Conservation (phyloP, 2,113 vertebrate species). For the Hyperopisus bebe region DNA sequence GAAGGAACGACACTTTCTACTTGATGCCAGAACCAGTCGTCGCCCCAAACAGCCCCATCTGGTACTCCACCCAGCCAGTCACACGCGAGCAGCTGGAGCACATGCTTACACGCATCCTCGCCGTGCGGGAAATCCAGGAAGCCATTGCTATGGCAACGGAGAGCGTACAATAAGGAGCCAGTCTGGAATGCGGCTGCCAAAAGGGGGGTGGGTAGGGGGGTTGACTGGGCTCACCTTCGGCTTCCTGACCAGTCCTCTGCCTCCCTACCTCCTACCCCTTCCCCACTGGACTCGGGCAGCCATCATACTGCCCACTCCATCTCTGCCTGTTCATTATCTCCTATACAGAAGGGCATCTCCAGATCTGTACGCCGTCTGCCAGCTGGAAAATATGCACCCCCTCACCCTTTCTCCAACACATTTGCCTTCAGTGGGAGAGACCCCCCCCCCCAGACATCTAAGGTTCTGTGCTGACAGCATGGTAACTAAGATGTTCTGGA, state of each 20-base stretch:
- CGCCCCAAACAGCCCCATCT: slow-evolving; percentile 97
- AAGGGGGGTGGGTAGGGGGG: neutral
- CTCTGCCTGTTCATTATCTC: neutral
- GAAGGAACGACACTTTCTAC: slow-evolving; percentile 96
- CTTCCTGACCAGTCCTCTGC: neutral
- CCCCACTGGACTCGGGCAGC: neutral
- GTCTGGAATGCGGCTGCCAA: neutral
- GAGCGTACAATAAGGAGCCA: slow-evolving; percentile 62
- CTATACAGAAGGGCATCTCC: too few relatives aligned
- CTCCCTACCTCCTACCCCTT: neutral
- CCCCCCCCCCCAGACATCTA: neutral
- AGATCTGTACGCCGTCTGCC: too few relatives aligned
- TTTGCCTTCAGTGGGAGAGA: neutral
- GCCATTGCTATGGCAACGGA: slow-evolving; percentile 70
- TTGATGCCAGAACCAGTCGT: slow-evolving; percentile 96
- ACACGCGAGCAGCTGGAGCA: slow-evolving; percentile 89
- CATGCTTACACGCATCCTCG: slow-evolving; percentile 91
- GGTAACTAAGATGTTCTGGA: neutral
- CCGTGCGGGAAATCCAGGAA: slow-evolving; percentile 98
- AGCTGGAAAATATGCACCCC: neutral
- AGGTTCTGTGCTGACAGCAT: neutral
- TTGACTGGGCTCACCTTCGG: neutral
- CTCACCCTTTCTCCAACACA: neutral
- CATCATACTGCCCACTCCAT: neutral
- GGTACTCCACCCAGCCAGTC: slow-evolving; percentile 98